These are phyloP conservation scores for Lasaia peninsularis DNA, from an alignment of 1,140 invertebrate species.

Conservation along the genomic window DNA sequence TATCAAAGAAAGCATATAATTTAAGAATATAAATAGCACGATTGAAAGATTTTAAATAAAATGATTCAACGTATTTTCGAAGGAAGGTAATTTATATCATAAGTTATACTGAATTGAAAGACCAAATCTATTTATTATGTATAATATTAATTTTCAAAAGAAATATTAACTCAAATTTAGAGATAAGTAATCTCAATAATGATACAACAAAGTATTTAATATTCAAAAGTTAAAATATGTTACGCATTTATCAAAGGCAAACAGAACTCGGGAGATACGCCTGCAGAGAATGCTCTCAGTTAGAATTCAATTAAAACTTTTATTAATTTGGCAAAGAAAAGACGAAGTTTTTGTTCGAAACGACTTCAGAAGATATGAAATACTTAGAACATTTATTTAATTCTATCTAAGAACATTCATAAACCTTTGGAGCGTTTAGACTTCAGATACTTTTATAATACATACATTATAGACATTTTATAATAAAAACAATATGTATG, in stretches of 20 bases:
- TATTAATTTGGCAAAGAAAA: conserved; percentile 69
- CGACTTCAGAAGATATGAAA: conserved; percentile 52
- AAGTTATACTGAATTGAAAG: too few relatives aligned
- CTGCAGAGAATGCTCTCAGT: conserved; percentile 50
- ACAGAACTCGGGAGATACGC: conserved; percentile 43
- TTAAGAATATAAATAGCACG: too few relatives aligned
- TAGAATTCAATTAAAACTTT: conserved; percentile 73
- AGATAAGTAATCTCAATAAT: background rate
- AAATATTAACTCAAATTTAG: too few relatives aligned
- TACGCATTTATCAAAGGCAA: conserved; percentile 27
- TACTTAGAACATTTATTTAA: conserved; percentile 40
- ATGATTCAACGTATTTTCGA: too few relatives aligned
- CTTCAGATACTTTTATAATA: too few relatives aligned
- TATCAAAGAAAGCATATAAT: too few relatives aligned
- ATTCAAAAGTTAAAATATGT: conserved; percentile 11
- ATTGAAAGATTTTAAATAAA: too few relatives aligned
- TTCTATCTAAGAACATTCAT: background rate
- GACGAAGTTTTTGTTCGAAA: conserved; percentile 53
- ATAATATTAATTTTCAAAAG: too few relatives aligned
- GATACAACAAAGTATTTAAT: background rate
- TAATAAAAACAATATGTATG: too few relatives aligned
- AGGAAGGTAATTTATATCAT: too few relatives aligned
- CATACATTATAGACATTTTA: too few relatives aligned
- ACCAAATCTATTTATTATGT: too few relatives aligned
- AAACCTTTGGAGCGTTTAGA: background rate